Base-by-base conservation (phyloP, 30 jellyfish, hydroid and myxozoan species). In the Aurelia sp. region DNA sequence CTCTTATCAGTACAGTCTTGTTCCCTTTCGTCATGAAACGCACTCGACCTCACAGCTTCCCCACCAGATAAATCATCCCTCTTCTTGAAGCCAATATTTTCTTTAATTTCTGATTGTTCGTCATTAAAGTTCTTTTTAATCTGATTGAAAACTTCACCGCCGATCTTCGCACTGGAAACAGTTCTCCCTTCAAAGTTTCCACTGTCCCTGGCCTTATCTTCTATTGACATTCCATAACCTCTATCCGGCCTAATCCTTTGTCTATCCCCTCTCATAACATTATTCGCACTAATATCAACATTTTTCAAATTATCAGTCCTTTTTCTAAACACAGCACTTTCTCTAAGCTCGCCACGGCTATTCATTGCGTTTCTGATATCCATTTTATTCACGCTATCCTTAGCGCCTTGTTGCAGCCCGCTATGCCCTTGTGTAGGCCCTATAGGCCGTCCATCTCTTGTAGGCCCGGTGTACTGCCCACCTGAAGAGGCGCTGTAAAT, bases 361-460 rank as follows among this genome's bases (percentile, higher is more conserved):
- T 57, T 65, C 15, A 18, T 62, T 21, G 33, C 15, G n/a, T n/a
- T 9, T 2, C 31, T 11, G 27, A n/a, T 8, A 8, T 50, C 89
- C 17, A 18, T 4, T 20, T n/a, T 78, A 44, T 50, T n/a, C 51
- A 23, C 47, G 27, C 58, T 60, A 6, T 19, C 73, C 60, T 13
- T 70, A 19, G 21, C 9, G 21, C 71, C 89, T 20, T 58, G 58
- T 44, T 35, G 89, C 30, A 62, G 18, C 71, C 79, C 73, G 89
- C 89, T 64, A 76, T 23, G 66, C 12, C 20, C 63, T 60, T 76
- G 87, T 74, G 48, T 74, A 76, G 86, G 86, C 86, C 86, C 86
- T 31, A 40, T 21, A 7, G 23, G 71, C 5, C 30, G 27, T 15
- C 66, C 73, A 22, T 11, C 55, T 22, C 22, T 66, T 48, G 33